Conservation (phyloP, 2,113 vertebrate species). For the Daphoenositta chrysoptera region DNA sequence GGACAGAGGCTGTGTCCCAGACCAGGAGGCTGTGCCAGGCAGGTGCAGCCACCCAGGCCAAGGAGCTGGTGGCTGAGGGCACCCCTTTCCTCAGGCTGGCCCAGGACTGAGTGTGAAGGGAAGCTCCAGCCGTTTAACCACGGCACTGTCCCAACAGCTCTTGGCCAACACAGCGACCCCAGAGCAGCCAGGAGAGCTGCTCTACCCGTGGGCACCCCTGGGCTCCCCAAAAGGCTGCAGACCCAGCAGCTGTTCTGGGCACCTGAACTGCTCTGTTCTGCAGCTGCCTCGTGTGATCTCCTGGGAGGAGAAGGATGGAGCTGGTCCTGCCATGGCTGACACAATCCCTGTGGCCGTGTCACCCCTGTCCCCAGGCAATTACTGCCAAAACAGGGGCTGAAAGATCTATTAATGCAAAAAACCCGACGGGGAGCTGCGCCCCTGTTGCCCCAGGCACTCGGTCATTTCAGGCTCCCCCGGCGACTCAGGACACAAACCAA, state of each 20-base stretch:
- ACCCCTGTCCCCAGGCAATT: background rate
- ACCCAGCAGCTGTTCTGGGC: no score
- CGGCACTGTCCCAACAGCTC: background rate
- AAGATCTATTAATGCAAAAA: background rate
- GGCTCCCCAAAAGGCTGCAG: background rate
- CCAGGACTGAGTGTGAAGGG: accelerated
- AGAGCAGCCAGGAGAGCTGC: background rate
- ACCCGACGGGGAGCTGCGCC: accelerated
- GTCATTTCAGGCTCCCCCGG: background rate
- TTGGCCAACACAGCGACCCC: background rate
- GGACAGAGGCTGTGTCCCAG: accelerated
- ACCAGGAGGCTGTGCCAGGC: accelerated
- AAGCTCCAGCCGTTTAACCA: background rate
- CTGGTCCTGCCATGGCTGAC: no score
- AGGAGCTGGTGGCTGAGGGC: background rate
- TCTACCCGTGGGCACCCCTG: accelerated
- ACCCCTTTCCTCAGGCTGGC: background rate
- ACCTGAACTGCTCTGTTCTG: no score
- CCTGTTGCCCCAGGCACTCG: background rate
- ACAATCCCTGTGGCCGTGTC: no score
- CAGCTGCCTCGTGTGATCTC: no score
- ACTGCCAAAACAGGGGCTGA: no score
- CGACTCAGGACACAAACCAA: constrained; percentile 5
- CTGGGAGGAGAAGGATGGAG: background rate
- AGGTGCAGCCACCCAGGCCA: accelerated